Evolutionary conservation across 2,113 vertebrate species (phyloP).

Genomic region (Onychostruthus taczanowskii): DNA sequence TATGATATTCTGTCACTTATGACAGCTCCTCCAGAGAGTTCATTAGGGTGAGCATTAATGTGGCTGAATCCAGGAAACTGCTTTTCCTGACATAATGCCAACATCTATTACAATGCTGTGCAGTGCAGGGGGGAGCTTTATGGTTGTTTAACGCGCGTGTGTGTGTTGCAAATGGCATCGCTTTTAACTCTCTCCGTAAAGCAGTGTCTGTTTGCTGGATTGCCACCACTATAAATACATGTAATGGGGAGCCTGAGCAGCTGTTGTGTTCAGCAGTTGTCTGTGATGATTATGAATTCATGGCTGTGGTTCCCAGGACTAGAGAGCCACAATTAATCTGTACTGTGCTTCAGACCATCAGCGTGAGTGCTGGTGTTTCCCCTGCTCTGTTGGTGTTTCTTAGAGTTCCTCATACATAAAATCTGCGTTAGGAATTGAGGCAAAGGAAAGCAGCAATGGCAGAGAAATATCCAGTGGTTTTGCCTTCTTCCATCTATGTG

Average conservation of each 20-base stretch:
- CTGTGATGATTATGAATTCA: not conserved
- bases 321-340: not conserved
- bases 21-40: constrained; percentile 61
- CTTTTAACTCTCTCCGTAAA: constrained; percentile 6
- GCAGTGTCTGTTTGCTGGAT: not conserved
- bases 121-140: not conserved
- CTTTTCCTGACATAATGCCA: constrained; percentile 34
- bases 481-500: not conserved
- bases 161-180: constrained; percentile 26
- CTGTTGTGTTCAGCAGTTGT: constrained; percentile 29
- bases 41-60: constrained; percentile 62
- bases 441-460: not conserved
- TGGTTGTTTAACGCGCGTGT: not conserved
- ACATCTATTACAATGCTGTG: not conserved
- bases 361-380: not conserved
- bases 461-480: not conserved
- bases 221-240: constrained; percentile 10
- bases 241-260: constrained; percentile 11
- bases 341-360: not conserved
- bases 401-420: not conserved
- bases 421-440: not conserved
- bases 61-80: constrained; percentile 32
- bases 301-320: not conserved
- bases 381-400: not conserved
- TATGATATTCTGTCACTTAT: constrained; percentile 39